Base-by-base conservation (phyloP, 2,797 vertebrate genomes). In the Limnodromus scolopaceus region DNA sequence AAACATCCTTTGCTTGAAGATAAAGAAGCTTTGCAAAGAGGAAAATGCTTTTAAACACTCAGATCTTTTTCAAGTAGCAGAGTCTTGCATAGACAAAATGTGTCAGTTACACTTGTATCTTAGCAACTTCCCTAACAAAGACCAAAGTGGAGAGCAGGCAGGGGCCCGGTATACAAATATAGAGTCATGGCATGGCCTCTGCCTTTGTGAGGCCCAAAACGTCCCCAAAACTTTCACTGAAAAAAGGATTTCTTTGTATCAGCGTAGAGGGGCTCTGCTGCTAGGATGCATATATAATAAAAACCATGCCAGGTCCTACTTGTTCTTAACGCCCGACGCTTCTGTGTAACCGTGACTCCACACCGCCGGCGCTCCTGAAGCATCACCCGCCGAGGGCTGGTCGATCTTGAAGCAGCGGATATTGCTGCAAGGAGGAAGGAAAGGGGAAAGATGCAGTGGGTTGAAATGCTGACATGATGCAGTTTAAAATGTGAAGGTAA, bases 311-410 rank as follows among this genome's bases (percentile, higher is more conserved):
- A 25, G 48, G 34, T 97, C 99, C 34, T 98, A 99, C 99, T 99
- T 99, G 98, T 99, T 99, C 97, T 99, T 99, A 18, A 99, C 96
- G 20, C 99, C 99, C 0, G 99, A 99, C 1, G 99, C 99, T 96
- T 99, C 99, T 0, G 99, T 99, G 98, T 99, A 99, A 66, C 99
- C 99, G 16, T 99, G 99, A 54, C 99, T 99, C 99, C 99, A 99
- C 60, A 99, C 99, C 4, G 99, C 99, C 1, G 99, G 99, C 2
- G 99, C 99, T 91, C 99, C 99, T 4, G 99, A 98, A 2, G 98
- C 98, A 27, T 99, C 99, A 6, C 98, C 99, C 8, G 98, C 98
- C 0, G 98, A 99, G 17, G 99, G 99, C 53, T 99, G 99, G 98
- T 99, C 99, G 4, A 99, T 99, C 96, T 98, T 99, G 97, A 99